phyloP scores from a whole-genome alignment of 2,888 invertebrate genomes.

The Actias luna region DNA sequence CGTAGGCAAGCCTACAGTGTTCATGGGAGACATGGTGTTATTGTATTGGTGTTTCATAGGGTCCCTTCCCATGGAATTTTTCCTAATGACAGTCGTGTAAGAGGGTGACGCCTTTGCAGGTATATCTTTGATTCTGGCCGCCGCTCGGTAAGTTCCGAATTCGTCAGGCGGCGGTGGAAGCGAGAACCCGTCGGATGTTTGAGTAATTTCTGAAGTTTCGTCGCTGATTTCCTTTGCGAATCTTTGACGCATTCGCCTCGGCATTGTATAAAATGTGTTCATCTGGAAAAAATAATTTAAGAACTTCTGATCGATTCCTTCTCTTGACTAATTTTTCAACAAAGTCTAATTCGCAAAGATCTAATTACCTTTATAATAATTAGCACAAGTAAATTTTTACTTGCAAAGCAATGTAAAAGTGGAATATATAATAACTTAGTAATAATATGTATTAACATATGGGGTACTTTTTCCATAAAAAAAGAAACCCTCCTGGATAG shows the following conservation, averaged over 20 bases:
- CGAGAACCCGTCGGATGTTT: constrained; percentile 71
- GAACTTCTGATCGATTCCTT: no score
- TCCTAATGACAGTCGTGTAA: constrained; percentile 61
- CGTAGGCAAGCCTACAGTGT: constrained; percentile 68
- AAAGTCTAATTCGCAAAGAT: no score
- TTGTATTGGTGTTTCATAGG: constrained; percentile 51
- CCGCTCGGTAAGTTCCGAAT: constrained; percentile 67
- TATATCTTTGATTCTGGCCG: constrained; percentile 62
- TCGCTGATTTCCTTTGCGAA: constrained; percentile 64
- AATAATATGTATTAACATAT: no score
- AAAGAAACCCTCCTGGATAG: no score
- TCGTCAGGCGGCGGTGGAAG: constrained; percentile 75
- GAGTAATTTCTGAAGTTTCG: constrained; percentile 68
- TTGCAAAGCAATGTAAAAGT: no score
- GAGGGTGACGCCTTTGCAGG: constrained; percentile 60
- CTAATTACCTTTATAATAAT: no score
- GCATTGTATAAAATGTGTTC: constrained; percentile 77
- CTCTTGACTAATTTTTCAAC: no score
- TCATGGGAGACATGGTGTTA: constrained; percentile 60
- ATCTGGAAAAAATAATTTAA: constrained; percentile 52
- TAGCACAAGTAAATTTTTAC: no score
- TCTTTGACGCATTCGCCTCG: constrained; percentile 68
- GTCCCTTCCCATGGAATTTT: constrained; percentile 52
- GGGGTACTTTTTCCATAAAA: no score
- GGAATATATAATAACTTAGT: no score